Base-by-base conservation (phyloP, 1,140 invertebrate species). In the Euura lappo region DNA sequence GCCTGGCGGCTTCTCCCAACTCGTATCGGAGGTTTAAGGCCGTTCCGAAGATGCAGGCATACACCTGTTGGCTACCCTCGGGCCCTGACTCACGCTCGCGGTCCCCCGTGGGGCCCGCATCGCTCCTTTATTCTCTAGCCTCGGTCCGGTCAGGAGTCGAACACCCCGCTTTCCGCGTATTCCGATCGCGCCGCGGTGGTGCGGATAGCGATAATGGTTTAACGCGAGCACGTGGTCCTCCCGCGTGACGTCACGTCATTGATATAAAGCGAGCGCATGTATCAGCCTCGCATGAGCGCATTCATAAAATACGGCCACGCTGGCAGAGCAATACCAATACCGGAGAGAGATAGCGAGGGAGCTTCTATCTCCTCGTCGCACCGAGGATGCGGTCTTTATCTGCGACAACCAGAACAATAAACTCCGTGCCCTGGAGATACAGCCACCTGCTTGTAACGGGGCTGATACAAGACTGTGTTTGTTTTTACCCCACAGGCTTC, bases 161-260 rank as follows among this genome's bases (percentile, higher is more conserved):
- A 28, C 28, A 28, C 47, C 47, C 2, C 51, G 51, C 51, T n/a
- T 60, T 28, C 1, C 28, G 28, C 28, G 28, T 28, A 28, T 28
- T 28, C 28, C 28, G 28, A 28, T 28, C 28, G 28, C 28, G 28
- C 28, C 28, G 28, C 28, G 28, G 1, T 28, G 28, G 28, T 28
- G 28, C 28, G 28, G 73, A 75, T 76, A 68, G 66, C 65, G 45
- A 44, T 69, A 69, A 46, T 60, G 60, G 73, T 47, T 78, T 74
- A 76, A 80, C 79, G 78, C 80, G 76, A 73, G 71, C 74, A 67
- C 71, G 45, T 60, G 13, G 65, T 65, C 65, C 68, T 65, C 65
- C 70, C 69, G 71, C 43, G 72, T 83, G 79, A 81, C 76, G 81
- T 80, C 79, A 68, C 72, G 72, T 77, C 79, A 78, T 82, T 82